Percentiles rank a stretch among this genome's conserved stretches.
Conservation (phyloP, 2,888 invertebrate species). For the Capitulum mitella region DNA sequence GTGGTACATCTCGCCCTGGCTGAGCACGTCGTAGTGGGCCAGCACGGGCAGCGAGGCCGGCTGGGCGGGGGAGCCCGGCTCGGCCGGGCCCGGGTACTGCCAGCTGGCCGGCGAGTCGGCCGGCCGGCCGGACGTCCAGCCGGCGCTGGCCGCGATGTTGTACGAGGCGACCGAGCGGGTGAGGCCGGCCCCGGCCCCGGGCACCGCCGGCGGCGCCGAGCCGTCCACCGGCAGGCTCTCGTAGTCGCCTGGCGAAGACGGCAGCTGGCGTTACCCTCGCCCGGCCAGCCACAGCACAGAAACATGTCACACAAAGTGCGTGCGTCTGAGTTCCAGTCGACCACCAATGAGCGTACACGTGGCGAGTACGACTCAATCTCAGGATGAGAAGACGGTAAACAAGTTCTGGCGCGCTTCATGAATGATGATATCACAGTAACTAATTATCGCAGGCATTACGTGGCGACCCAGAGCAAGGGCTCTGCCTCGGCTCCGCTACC, state of each 20-base stretch:
- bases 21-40: neutral
- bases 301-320: no score
- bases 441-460: no score
- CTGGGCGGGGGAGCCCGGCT: neutral
- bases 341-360: no score
- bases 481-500: no score
- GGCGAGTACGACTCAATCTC: no score
- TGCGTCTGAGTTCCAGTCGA: no score
- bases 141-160: neutral
- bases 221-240: neutral
- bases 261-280: neutral
- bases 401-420: no score
- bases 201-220: neutral
- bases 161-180: conserved; percentile 14
- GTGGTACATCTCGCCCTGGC: conserved; percentile 1
- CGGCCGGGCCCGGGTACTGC: neutral
- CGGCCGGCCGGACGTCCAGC: neutral
- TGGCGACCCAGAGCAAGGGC: no score
- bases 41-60: neutral
- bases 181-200: neutral
- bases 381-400: no score
- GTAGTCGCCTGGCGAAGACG: neutral
- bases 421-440: no score
- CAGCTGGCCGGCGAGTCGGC: neutral
- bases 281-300: no score